Evolutionary conservation across 53 echinoderm and acorn worm species (phyloP), one percentile per base, ranked within the genome.

Genomic region (Henricia sp.): DNA sequence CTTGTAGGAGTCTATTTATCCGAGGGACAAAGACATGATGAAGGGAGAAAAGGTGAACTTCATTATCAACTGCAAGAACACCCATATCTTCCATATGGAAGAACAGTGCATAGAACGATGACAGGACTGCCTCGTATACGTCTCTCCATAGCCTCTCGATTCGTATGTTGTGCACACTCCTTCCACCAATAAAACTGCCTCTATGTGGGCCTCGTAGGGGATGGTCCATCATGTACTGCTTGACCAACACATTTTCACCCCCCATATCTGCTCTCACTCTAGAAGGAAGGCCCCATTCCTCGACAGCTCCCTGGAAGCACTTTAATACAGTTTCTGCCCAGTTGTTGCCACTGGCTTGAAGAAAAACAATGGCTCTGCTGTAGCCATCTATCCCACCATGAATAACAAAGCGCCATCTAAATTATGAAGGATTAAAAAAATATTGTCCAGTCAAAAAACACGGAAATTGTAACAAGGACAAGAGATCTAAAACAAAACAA

Each of bases 81-180:
- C 68, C 50, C 50, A 67, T 36, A 37, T 83, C 50, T 68, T 82
- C 82, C 82, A 82, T 83, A 41, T 67, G 68, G 68, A 54, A 32
- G 68, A 83, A 83, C 36, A 83, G 68, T 68, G 68, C 68, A 68
- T 68, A 68, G 42, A 68, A 68, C 6, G 68, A 68, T 68, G 68
- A 68, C 39, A 68, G 28, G 23, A 88, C 74, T 42, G 59, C 51
- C 37, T 83, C 39, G 17, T 69, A 52, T 24, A 83, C 70, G 27
- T 88, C 88, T 43, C 88, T 55, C 83, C 88, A 69, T 40, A 82
- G 68, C 50, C 82, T 39, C 43, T 88, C 82, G 36, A 88, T 88
- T 9, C 88, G 62, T 20, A 39, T 55, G 40, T 88, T 88, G 82
- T 83, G 88, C 37, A 88, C 71, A 39, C 88, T 88, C 44, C 71